Evolutionary conservation across 2,888 invertebrate genomes (phyloP).

Genomic region (Tuta absoluta): DNA sequence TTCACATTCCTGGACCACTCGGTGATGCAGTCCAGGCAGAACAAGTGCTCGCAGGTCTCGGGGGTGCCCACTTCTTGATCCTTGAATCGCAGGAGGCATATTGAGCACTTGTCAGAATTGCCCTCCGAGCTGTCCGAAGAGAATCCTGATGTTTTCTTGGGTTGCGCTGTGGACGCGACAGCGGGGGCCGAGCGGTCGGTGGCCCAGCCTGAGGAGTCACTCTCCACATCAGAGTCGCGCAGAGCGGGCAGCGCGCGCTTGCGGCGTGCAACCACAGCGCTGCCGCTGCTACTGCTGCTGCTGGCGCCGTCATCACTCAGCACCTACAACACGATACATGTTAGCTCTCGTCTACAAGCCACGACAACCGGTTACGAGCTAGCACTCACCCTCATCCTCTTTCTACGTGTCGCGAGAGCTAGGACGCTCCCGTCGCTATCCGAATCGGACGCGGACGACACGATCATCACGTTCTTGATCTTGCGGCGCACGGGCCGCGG

Average conservation of each 20-base stretch:
- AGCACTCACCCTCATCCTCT: constrained; percentile 70
- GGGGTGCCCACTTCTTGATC: constrained; percentile 93
- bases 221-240: constrained; percentile 65
- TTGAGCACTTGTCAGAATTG: constrained; percentile 92
- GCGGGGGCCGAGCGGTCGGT: constrained; percentile 47
- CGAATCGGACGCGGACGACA: constrained; percentile 63
- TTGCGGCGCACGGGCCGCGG: constrained; percentile 61
- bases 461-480: constrained; percentile 61
- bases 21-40: constrained; percentile 93
- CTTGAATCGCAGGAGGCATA: constrained; percentile 89
- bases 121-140: constrained; percentile 85
- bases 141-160: constrained; percentile 56
- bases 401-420: constrained; percentile 64
- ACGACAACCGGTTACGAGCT: constrained; percentile 7
- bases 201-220: constrained; percentile 61
- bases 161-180: constrained; percentile 27
- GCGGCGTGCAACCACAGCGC: constrained; percentile 58
- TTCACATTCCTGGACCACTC: constrained; percentile 98
- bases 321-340: constrained; percentile 66
- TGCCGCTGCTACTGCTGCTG: constrained; percentile 67
- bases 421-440: constrained; percentile 74
- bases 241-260: constrained; percentile 59
- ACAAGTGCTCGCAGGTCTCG: constrained; percentile 92
- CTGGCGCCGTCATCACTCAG: constrained; percentile 74
- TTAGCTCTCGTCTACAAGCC: background rate